phyloP scores from a whole-genome alignment of 2,797 vertebrate species.

The Acanthornis magna region DNA sequence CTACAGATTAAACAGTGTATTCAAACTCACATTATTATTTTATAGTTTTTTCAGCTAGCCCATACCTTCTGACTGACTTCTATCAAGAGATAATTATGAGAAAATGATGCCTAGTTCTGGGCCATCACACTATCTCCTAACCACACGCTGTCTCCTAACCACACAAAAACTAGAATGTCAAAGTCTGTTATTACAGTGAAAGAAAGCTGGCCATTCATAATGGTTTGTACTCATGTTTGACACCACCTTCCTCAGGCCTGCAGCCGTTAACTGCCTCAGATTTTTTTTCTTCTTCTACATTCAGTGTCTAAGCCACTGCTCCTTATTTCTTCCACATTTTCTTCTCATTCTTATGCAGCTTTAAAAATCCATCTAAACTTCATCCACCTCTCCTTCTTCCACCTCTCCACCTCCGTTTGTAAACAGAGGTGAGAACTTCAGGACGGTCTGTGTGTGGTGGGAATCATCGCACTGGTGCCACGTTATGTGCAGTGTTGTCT shows the following conservation, averaged over 20 bases:
- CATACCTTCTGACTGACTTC: not conserved
- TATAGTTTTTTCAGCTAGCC: not conserved
- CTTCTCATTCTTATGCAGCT: not conserved
- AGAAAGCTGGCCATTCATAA: not conserved
- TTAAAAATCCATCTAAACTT: not conserved
- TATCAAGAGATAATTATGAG: not conserved
- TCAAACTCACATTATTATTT: not conserved
- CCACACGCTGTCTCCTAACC: not conserved
- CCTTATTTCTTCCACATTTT: not conserved
- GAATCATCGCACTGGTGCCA: rapidly evolving
- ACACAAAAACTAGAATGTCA: not conserved
- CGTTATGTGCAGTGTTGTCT: rapidly evolving
- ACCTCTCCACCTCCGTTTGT: too few species aligned
- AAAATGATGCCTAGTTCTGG: not conserved
- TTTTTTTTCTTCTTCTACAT: not conserved
- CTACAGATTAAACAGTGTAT: not conserved
- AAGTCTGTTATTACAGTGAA: not conserved
- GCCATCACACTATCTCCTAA: not conserved
- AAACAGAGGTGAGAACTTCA: not conserved
- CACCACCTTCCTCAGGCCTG: too few species aligned
- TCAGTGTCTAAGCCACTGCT: not conserved
- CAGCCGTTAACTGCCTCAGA: not conserved
- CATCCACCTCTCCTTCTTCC: not conserved
- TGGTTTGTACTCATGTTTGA: not conserved
- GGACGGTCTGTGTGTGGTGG: rapidly evolving